These are phyloP conservation scores for Hippoglossus hippoglossus DNA, from an alignment of 2,797 vertebrate species.

Conservation along the genomic window DNA sequence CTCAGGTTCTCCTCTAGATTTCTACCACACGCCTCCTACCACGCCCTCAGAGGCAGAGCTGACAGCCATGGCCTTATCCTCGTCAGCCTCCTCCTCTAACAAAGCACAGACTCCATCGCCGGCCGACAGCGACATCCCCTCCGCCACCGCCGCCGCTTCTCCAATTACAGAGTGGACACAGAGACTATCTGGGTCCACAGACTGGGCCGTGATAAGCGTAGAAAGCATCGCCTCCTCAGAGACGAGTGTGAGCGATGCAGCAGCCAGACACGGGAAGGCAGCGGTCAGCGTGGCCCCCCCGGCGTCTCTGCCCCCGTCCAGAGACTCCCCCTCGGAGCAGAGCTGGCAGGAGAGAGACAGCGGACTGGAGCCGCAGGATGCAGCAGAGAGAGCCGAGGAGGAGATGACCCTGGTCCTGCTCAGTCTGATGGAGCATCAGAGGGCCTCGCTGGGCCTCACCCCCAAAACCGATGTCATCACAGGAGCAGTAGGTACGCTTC, in stretches of 20 bases:
- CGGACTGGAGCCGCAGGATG: conserved; percentile 67
- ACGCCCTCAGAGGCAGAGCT: conserved; percentile 76
- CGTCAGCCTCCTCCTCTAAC: conserved; percentile 54
- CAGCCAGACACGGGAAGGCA: conserved; percentile 11
- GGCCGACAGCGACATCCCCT: conserved; percentile 38
- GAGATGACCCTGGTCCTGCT: conserved; percentile 73
- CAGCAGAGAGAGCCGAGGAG: conserved; percentile 52
- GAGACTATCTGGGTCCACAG: conserved; percentile 54
- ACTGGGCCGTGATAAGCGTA: conserved; percentile 73
- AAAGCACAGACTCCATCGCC: conserved; percentile 57
- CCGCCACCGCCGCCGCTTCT: conserved; percentile 28
- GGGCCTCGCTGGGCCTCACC: conserved; percentile 62
- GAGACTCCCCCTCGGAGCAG: conserved; percentile 55
- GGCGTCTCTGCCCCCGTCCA: conserved; percentile 25
- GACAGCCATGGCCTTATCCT: conserved; percentile 68
- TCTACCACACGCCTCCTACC: conserved; percentile 82
- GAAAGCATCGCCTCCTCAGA: conserved; percentile 45
- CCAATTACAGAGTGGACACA: conserved; percentile 56
- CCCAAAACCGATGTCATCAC: conserved; percentile 61
- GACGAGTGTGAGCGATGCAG: conserved; percentile 26
- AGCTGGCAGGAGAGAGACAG: conserved; percentile 77
- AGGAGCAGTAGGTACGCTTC: conserved; percentile 76
- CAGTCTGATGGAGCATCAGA: conserved; percentile 78
- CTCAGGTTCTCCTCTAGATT: conserved; percentile 80
- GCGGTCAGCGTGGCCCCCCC: conserved; percentile 35